These are phyloP conservation scores for Lasioglossum baleicum DNA, from an alignment of 1,140 invertebrate species.

Conservation along the genomic window DNA sequence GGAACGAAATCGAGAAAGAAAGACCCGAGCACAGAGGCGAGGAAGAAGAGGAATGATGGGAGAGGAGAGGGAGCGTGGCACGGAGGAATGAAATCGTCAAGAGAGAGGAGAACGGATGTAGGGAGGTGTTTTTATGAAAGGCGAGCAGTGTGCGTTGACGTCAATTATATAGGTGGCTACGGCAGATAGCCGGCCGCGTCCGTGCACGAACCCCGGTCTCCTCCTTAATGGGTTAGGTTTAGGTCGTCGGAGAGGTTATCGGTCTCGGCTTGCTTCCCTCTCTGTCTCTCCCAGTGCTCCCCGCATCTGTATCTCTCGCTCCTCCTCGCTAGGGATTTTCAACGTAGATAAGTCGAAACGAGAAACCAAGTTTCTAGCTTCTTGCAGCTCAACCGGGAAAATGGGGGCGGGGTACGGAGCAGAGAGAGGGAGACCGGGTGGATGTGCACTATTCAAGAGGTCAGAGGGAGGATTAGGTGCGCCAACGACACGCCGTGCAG, in stretches of 20 bases:
- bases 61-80: constrained; percentile 10
- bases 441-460: not conserved
- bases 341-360: constrained; percentile 67
- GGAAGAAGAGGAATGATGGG: not conserved
- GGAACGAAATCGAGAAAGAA: constrained; percentile 18
- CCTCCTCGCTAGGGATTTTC: constrained; percentile 71
- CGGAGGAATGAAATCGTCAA: constrained; percentile 63
- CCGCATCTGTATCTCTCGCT: not conserved
- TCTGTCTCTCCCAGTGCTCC: not conserved
- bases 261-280: constrained; percentile 27
- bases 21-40: not conserved
- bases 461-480: constrained; percentile 48
- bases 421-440: not conserved
- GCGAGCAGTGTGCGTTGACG: constrained; percentile 77
- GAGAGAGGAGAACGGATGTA: constrained; percentile 71
- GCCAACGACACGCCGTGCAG: constrained; percentile 12
- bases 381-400: constrained; percentile 2
- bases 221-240: constrained; percentile 76
- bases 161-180: constrained; percentile 79
- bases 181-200: constrained; percentile 66
- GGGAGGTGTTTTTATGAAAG: constrained; percentile 80
- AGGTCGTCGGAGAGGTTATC: constrained; percentile 77
- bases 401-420: not conserved
- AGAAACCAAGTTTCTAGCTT: constrained; percentile 36
- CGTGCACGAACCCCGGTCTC: constrained; percentile 58